These are phyloP conservation scores for Myiagra hebetior DNA, from an alignment of 2,113 vertebrate species.

Conservation along the genomic window DNA sequence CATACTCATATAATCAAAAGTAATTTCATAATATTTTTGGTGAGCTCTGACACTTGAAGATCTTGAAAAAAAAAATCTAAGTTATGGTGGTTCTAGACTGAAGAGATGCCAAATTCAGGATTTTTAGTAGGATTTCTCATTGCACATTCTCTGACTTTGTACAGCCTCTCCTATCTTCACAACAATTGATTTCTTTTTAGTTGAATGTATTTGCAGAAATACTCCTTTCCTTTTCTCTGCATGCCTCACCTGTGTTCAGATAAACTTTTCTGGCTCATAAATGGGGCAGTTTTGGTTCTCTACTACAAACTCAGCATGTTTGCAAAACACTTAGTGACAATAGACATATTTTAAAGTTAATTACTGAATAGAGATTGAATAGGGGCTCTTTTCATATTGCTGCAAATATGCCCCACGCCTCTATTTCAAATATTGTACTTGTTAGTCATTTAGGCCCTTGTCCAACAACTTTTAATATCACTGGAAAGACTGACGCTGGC, in stretches of 20 bases:
- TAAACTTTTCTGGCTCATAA: neutral
- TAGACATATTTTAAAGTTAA: neutral
- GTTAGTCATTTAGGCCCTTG: slow-evolving; percentile 32
- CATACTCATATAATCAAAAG: neutral
- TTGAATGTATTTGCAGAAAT: neutral
- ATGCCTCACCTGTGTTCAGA: neutral
- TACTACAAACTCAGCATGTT: neutral
- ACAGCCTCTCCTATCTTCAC: neutral
- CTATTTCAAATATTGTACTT: slow-evolving; percentile 34
- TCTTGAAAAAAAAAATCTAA: neutral
- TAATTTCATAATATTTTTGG: neutral
- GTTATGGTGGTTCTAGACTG: neutral
- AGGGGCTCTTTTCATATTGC: neutral
- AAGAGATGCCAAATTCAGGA: neutral
- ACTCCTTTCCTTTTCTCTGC: neutral
- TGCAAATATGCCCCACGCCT: slow-evolving; percentile 3
- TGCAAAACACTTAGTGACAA: neutral
- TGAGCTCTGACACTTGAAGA: neutral
- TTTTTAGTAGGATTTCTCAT: neutral
- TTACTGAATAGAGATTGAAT: neutral
- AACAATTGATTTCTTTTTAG: neutral
- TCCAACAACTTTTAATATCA: slow-evolving; percentile 30
- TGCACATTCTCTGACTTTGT: neutral
- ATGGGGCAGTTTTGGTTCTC: neutral
- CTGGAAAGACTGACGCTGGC: neutral